Evolutionary conservation across 2,888 invertebrate species (phyloP).

Genomic region (Mythimna ferrago): DNA sequence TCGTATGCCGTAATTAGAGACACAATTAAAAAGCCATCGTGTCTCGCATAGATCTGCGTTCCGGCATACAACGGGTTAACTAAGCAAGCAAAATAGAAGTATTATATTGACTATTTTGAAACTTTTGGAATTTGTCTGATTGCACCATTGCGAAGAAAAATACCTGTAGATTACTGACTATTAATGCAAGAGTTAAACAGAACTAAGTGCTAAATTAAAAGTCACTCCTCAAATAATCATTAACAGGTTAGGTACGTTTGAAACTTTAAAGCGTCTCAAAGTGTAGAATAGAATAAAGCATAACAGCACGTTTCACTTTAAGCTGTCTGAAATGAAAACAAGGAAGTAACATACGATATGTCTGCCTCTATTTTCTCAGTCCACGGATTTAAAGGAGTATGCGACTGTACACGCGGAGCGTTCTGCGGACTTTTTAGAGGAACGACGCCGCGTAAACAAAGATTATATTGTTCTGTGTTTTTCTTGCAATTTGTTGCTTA

Average conservation of each 20-base stretch:
- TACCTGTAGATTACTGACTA: neutral
- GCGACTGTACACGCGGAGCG: slow-evolving; percentile 61
- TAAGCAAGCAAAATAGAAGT: neutral
- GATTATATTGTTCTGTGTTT: slow-evolving; percentile 66
- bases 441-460: slow-evolving; percentile 68
- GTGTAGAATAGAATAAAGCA: slow-evolving; percentile 38
- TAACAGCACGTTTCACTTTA: slow-evolving; percentile 70
- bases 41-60: no score
- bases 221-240: slow-evolving; percentile 13
- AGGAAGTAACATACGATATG: slow-evolving; percentile 70
- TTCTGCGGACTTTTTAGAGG: slow-evolving; percentile 68
- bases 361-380: slow-evolving; percentile 73
- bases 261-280: slow-evolving; percentile 39
- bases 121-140: neutral
- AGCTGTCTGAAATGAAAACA: slow-evolving; percentile 73
- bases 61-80: no score
- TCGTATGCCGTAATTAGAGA: no score
- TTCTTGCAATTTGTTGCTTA: slow-evolving; percentile 58
- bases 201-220: neutral
- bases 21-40: no score
- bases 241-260: slow-evolving; percentile 34
- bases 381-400: slow-evolving; percentile 70
- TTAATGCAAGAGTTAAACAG: neutral
- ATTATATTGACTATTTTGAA: neutral
- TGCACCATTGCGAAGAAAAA: neutral